Base-by-base conservation (phyloP, 2,888 invertebrate genomes). In the Orchestes rusci region DNA sequence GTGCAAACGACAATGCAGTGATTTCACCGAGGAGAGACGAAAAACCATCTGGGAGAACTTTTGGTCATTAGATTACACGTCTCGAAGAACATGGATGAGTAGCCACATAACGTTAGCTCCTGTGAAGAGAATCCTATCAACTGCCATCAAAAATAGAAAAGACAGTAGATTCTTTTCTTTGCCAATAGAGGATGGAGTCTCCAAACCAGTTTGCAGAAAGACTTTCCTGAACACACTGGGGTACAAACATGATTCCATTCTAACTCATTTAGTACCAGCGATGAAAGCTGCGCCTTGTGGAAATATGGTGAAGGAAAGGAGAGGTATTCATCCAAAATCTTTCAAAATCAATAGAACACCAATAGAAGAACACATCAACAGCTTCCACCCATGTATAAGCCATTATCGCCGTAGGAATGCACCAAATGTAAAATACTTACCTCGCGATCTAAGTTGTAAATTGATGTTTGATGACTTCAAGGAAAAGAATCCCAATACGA, bases 171-270 rank as follows among this genome's bases (percentile, higher is more conserved):
- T 23, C 10, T 23, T 7, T 23, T 23, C 23, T 7, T 23, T 23
- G 10, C 23, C 23, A 23, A 7, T 23, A 23, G 7, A 5, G 5
- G 23, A 10, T 10, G 23, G 23, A 7, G 10, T 10, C 5, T 5
- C 5, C 5, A 10, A 23, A 23, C 23, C 5, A 23, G 45, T 45
- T 8, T 48, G 51, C 27, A 13, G 43, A 3, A 7, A 18, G 30
- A 27, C 29, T n/a, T 42, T 51, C 31, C 19, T 45, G n/a, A 41
- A 32, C 16, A 51, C 42, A 12, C 35, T 51, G 13, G 43, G 48
- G 13, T 51, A 49, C 40, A 48, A 18, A 15, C 42, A 45, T 23
- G 45, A 49, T 23, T 49, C 51, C 18, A 48, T 51, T 4, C 36
- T 51, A 10, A 51, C 51, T 12, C 44, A 46, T 35, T 35, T 50